Evolutionary conservation across 2,797 vertebrate species (phyloP).

Genomic region (Lycodopsis pacificus): DNA sequence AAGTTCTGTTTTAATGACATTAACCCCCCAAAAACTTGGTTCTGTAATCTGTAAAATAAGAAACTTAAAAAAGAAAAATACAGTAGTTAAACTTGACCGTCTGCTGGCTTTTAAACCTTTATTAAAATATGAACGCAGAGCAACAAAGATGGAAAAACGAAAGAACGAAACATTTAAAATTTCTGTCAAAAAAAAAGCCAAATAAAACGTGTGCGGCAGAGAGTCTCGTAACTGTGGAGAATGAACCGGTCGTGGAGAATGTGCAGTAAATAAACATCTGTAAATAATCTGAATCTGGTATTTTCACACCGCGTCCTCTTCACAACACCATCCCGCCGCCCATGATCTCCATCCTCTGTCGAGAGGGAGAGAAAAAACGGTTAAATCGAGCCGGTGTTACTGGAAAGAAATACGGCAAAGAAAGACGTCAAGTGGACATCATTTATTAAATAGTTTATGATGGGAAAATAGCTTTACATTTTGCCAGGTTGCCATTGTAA

Average conservation of each 20-base stretch:
- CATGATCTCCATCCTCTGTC: conserved; percentile 94
- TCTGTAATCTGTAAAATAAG: conserved; percentile 8
- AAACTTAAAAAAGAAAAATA: conserved; percentile 15
- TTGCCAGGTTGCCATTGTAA: not conserved
- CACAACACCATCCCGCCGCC: conserved; percentile 94
- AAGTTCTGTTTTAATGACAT: conserved; percentile 2
- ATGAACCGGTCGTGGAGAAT: conserved; percentile 4
- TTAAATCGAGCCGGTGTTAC: not conserved
- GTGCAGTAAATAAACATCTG: conserved; percentile 46
- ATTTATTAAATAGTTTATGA: too few relatives aligned
- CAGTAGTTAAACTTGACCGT: conserved; percentile 14
- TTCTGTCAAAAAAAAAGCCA: too few relatives aligned
- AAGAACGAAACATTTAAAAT: not conserved
- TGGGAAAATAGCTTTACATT: not conserved
- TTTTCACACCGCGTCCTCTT: conserved; percentile 37
- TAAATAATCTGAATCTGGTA: conserved; percentile 19
- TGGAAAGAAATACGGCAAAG: not conserved
- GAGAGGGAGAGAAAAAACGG: not conserved
- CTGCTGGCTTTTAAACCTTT: conserved; percentile 24
- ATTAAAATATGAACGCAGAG: not conserved
- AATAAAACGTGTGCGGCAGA: too few relatives aligned
- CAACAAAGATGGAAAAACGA: not conserved
- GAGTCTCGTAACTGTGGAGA: not conserved
- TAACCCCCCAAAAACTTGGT: not conserved
- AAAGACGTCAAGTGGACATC: not conserved